Conservation (phyloP, 2,888 invertebrate genomes). For the Netelia inedita region DNA sequence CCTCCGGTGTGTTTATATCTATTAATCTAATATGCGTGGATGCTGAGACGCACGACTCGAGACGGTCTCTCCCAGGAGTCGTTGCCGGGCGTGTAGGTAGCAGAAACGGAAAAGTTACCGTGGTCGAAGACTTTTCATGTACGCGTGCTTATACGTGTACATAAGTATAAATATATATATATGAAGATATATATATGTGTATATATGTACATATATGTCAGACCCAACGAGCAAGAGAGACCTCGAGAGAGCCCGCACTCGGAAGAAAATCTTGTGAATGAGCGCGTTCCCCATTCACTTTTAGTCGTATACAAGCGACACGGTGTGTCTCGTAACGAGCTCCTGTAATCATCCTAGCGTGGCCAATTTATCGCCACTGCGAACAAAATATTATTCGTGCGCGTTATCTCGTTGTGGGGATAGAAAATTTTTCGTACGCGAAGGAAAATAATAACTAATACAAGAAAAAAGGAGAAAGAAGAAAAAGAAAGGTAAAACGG, state of each 20-base stretch:
- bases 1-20: conserved; percentile 17
- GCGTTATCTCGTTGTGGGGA: conserved; percentile 17
- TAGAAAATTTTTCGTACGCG: conserved; percentile 3
- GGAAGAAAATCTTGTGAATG: conserved; percentile 83
- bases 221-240: conserved; percentile 57
- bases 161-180: conserved; percentile 33
- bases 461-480: conserved; percentile 17
- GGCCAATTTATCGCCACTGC: conserved; percentile 67
- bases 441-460: background rate
- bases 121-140: conserved; percentile 27
- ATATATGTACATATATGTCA: conserved; percentile 30
- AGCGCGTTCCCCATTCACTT: conserved; percentile 84
- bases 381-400: conserved; percentile 55
- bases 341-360: conserved; percentile 62
- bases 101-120: conserved; percentile 56
- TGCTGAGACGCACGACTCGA: conserved; percentile 42
- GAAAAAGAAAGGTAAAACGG: background rate
- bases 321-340: conserved; percentile 69
- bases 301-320: conserved; percentile 75
- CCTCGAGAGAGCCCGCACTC: conserved; percentile 71
- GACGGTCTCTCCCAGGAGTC: conserved; percentile 36
- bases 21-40: conserved; percentile 60
- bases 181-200: conserved; percentile 12
- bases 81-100: conserved; percentile 43
- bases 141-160: conserved; percentile 11